Conservation (phyloP, 2,113 vertebrate genomes). For the Poeciliopsis retropinna region DNA sequence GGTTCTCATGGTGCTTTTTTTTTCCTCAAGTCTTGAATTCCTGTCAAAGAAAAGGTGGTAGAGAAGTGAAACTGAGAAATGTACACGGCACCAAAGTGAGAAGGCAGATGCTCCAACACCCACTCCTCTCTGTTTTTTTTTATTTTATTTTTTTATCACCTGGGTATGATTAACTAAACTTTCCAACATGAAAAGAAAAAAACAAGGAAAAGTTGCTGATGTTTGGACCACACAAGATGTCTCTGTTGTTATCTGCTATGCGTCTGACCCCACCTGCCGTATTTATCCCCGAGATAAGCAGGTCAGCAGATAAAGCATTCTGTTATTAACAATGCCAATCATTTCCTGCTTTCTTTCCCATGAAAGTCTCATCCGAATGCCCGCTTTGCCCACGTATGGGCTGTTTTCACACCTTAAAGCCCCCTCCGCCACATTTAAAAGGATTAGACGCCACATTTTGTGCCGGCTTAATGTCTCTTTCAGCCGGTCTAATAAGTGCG, state of each 20-base stretch:
- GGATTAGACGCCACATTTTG: constrained; percentile 87
- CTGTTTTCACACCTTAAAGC: constrained; percentile 78
- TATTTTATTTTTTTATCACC: constrained; percentile 2
- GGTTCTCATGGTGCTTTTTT: neutral
- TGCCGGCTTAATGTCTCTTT: constrained; percentile 86
- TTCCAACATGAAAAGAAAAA: constrained; percentile 1
- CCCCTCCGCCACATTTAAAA: constrained; percentile 83
- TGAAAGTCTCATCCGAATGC: constrained; percentile 45
- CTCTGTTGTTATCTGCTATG: constrained; percentile 41
- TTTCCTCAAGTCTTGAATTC: constrained; percentile 26
- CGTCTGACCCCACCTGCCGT: constrained; percentile 51
- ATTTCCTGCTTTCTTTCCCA: constrained; percentile 39
- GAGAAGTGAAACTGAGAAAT: constrained; percentile 48
- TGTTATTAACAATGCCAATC: constrained; percentile 71
- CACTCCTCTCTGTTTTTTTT: constrained; percentile 1
- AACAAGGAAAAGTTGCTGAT: constrained; percentile 24
- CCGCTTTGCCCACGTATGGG: constrained; percentile 60
- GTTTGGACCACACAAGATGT: constrained; percentile 42
- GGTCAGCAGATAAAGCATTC: constrained; percentile 67
- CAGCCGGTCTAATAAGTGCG: constrained; percentile 84
- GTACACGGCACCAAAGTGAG: constrained; percentile 8
- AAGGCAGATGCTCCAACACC: constrained; percentile 2
- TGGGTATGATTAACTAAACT: constrained; percentile 31
- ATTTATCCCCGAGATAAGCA: constrained; percentile 70
- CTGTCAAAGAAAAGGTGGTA: constrained; percentile 49